Evolutionary conservation across 2,888 invertebrate species (phyloP), one percentile per base, ranked within the genome.

Genomic region (Drosophila lutescens): DNA sequence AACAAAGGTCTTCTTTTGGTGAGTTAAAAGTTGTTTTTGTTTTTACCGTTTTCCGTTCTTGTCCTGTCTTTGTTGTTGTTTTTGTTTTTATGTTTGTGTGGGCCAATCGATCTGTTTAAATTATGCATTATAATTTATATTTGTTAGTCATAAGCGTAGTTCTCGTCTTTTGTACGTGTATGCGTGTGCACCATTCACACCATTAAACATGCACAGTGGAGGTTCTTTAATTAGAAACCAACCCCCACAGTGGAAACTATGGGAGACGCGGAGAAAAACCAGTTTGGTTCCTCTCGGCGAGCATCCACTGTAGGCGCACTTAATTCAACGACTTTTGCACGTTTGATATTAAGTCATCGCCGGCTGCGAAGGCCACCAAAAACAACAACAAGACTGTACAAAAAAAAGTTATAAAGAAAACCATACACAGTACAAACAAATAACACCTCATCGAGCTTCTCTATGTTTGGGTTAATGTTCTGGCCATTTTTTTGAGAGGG

Each of bases 61-160:
- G 54, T 67, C 59, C 59, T 26, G 59, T 53, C 20, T 49, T 60
- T 55, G 17, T 49, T 17, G 46, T 46, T 43, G 43, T 43, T 43
- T 15, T 17, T 17, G 15, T 8, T 40, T 15, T 43, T 47, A 20
- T 59, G 68, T 34, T 30, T 51, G 46, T 36, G 56, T 56, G 63
- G 61, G 60, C 12, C n/a, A 55, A 74, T 73, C 73, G 66, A 73
- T 67, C 20, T 74, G 44, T 70, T 36, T 70, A 30, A 58, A 65
- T 57, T 65, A 65, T 75, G 60, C 70, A 75, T 53, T 44, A 58
- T 46, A 12, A 36, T 38, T 60, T 36, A 36, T 36, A 58, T 58
- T 67, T 60, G 32, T 62, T 72, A 56, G 54, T 66, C 50, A 41
- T 69, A 68, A 57, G 40, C 32, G 57, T 68, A 58, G 46, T 34